Conservation (phyloP, 2,888 invertebrate species). For the Lasioglossum zephyrum region DNA sequence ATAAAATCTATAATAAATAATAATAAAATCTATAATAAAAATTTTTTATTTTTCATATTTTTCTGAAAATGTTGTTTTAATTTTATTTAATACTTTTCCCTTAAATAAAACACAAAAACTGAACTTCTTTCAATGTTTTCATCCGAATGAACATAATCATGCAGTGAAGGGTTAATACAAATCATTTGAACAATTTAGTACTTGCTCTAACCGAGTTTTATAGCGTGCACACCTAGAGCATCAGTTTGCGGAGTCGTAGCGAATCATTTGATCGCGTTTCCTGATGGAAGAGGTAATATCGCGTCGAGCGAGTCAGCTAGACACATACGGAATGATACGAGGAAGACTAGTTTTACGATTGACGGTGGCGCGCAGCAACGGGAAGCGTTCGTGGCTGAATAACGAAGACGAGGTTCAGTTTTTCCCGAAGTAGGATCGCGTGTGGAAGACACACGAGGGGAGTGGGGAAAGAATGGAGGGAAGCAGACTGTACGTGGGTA, state of each 20-base stretch:
- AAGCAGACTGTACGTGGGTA: slow-evolving; percentile 34
- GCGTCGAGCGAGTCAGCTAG: neutral
- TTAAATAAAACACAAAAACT: no score
- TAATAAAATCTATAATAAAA: no score
- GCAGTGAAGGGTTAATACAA: no score
- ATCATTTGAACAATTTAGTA: no score
- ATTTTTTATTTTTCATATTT: no score
- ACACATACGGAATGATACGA: neutral
- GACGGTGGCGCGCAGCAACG: neutral
- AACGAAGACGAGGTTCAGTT: slow-evolving; percentile 31
- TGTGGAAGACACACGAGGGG: slow-evolving; percentile 17
- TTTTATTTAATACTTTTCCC: no score
- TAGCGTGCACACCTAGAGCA: neutral
- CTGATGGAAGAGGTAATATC: neutral
- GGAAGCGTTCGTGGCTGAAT: neutral
- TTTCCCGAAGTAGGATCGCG: slow-evolving; percentile 34
- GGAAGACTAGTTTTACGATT: neutral
- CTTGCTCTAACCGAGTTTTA: no score
- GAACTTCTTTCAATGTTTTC: no score
- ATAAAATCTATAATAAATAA: no score
- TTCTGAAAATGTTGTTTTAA: no score
- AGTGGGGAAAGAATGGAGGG: slow-evolving; percentile 24
- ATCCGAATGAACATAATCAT: no score
- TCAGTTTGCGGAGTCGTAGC: neutral
- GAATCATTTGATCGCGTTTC: neutral